Evolutionary conservation across 1,140 invertebrate species (phyloP).

Genomic region (Yoshiicerus persimilis): DNA sequence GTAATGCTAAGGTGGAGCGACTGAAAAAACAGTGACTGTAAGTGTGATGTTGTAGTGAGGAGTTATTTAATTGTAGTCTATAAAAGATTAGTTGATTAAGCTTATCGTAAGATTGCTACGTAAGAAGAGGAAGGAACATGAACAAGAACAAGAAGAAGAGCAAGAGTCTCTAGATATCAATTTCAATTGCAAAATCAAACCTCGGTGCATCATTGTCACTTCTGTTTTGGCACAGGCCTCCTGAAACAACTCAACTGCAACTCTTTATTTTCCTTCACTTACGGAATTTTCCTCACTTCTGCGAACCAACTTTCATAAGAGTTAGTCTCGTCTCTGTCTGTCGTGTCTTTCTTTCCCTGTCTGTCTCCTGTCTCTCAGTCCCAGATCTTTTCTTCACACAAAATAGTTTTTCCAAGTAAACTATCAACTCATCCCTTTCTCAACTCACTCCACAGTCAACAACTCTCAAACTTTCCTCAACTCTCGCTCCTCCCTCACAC

Average conservation of each 20-base stretch:
- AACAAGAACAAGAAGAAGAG: constrained; percentile 6
- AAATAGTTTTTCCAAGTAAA: neutral
- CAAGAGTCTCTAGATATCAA: neutral
- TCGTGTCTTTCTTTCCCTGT: neutral
- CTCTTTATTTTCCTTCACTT: constrained; percentile 6
- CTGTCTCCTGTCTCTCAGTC: neutral
- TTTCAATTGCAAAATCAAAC: constrained; percentile 37
- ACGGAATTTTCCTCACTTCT: neutral
- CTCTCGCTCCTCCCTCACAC: neutral
- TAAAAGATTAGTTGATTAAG: neutral
- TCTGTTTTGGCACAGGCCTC: constrained; percentile 13
- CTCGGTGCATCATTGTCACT: constrained; percentile 48
- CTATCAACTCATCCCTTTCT: neutral
- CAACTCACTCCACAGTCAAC: neutral
- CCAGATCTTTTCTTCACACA: neutral
- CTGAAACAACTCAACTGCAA: constrained; percentile 2
- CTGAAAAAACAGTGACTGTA: neutral
- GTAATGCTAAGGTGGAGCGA: neutral
- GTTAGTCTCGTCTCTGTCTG: neutral
- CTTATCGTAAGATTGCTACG: neutral
- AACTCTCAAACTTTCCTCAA: neutral
- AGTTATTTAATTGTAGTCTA: neutral
- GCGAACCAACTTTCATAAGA: constrained; percentile 2
- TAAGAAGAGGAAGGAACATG: neutral
- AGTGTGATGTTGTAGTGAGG: neutral